These are phyloP conservation scores for Pangasianodon gigas DNA, from an alignment of 2,113 vertebrate species.

Conservation along the genomic window DNA sequence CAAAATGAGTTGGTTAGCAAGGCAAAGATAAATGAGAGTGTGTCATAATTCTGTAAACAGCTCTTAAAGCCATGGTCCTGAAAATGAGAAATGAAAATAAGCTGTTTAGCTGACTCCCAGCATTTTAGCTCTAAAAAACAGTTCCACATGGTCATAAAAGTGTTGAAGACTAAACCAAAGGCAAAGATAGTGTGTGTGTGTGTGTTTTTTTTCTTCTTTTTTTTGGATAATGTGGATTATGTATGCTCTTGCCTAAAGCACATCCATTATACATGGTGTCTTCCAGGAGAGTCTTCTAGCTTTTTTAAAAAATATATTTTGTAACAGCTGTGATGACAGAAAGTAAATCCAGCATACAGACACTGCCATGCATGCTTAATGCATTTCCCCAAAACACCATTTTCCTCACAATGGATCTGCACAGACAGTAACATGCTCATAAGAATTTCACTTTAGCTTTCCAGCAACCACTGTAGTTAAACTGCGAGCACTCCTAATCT, in stretches of 20 bases:
- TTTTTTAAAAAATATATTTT: neutral
- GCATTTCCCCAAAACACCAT: constrained; percentile 10
- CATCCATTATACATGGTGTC: constrained; percentile 13
- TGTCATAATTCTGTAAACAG: constrained; percentile 43
- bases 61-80: constrained; percentile 1
- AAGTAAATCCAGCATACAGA: neutral
- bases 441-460: neutral
- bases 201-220: neutral
- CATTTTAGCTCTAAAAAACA: constrained; percentile 1
- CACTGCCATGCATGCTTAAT: constrained; percentile 6
- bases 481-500: neutral
- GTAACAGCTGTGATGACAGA: neutral
- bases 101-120: neutral
- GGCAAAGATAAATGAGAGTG: constrained; percentile 43
- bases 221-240: constrained; percentile 6
- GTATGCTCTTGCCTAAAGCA: neutral
- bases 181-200: neutral
- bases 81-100: constrained; percentile 24
- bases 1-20: constrained; percentile 21
- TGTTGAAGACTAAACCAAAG: neutral
- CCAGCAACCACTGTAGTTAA: neutral
- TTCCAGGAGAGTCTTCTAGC: neutral
- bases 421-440: neutral
- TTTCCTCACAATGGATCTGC: neutral
- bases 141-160: neutral